Percentiles rank a stretch among this genome's conserved stretches.
phyloP scores from a whole-genome alignment of 2,888 invertebrate genomes.

The Polymixis lichenea region DNA sequence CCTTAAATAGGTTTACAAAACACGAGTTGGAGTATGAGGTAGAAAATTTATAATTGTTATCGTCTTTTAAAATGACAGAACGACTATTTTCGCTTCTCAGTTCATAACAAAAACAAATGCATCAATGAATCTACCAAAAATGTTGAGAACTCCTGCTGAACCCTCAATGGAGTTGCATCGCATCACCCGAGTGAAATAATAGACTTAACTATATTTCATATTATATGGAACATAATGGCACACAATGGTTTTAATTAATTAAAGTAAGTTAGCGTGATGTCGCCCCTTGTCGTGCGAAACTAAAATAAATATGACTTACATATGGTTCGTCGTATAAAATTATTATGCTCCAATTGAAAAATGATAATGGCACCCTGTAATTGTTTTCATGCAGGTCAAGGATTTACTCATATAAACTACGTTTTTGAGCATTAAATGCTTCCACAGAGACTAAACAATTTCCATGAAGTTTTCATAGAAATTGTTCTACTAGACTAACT shows the following conservation, averaged over 20 bases:
- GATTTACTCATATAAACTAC: neutral
- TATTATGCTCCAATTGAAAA: conserved; percentile 24
- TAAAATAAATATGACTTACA: conserved; percentile 53
- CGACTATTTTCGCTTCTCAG: neutral
- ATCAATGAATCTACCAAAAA: neutral
- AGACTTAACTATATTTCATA: conserved; percentile 36
- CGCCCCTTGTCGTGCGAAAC: conserved; percentile 43
- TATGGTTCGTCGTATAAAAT: conserved; percentile 11
- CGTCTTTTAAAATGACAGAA: too few relatives aligned
- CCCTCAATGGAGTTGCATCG: conserved; percentile 22
- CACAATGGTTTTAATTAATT: conserved; percentile 54
- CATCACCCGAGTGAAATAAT: conserved; percentile 37
- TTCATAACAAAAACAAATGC: neutral
- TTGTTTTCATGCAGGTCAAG: conserved; percentile 30
- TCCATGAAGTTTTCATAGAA: too few relatives aligned
- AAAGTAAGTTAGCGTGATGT: conserved; percentile 61
- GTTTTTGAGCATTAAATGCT: neutral
- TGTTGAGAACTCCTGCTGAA: conserved; percentile 27
- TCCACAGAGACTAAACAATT: too few relatives aligned
- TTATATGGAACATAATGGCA: conserved; percentile 32
- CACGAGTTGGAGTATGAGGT: neutral
- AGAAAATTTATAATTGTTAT: too few relatives aligned
- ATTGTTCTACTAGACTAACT: too few relatives aligned
- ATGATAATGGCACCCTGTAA: conserved; percentile 10
- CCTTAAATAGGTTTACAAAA: neutral